Base-by-base conservation (phyloP, 1,140 invertebrate species). In the Notospermus geniculatus region DNA sequence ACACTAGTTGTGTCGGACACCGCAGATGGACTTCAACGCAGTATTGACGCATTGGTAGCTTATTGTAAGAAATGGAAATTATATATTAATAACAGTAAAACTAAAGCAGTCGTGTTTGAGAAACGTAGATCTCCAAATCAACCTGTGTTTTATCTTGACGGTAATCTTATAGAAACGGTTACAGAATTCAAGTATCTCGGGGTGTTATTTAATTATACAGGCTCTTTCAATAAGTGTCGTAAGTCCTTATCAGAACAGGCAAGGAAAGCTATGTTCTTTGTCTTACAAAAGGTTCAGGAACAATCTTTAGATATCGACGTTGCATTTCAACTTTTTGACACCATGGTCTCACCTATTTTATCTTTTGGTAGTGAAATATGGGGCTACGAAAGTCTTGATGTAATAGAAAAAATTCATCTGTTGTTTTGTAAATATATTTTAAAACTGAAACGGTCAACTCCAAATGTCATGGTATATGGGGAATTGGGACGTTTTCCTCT, bases 271-370 rank as follows among this genome's bases (percentile, higher is more conserved):
- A n/a, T n/a, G n/a, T n/a, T 11, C 19, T 43, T 43, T 43, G 39
- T 43, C 11, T 19, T 43, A 13, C 11, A 43, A 43, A 43, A 43
- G 39, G 39, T 43, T 13, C 39, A 43, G 39, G 39, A 43, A 19
- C 39, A 43, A 43, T 43, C 39, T 19, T 13, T 43, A 11, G 39
- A 43, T 43, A 19, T 43, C 11, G 39, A 43, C 39, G 19, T 43
- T 43, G 39, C 39, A 11, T 43, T 43, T 43, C 39, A 43, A 19
- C 39, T 43, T 43, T 43, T 43, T 43, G 39, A 43, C 39, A 19
- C 39, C 39, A 43, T 43, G 39, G 39, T 43, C 11, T 43, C 39
- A 43, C 19, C 39, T 13, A 19, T 43, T 43, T 43, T 43, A 43
- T 43, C 39, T 43, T 43, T 43, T 19, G 39, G 39, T 43, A 13